Evolutionary conservation across 2,888 invertebrate genomes (phyloP).

Genomic region (Meteorus cinctellus): DNA sequence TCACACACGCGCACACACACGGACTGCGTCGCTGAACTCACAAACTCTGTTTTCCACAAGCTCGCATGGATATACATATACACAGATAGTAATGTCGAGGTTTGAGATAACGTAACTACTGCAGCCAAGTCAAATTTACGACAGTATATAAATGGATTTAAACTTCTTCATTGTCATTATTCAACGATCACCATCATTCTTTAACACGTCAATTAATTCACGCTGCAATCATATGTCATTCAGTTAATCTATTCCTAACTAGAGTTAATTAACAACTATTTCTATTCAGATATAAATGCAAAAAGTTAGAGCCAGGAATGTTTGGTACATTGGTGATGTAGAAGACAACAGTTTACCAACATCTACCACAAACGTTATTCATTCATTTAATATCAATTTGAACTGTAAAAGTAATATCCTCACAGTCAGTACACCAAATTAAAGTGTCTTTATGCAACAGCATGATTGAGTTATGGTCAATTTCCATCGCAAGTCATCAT

Average conservation of each 20-base stretch:
- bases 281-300: too few relatives aligned
- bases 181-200: constrained; percentile 32
- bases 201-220: not conserved
- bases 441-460: not conserved
- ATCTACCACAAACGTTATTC: too few relatives aligned
- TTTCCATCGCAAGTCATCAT: constrained; percentile 41
- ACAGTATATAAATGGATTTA: constrained; percentile 5
- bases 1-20: constrained; percentile 1
- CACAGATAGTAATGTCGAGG: not conserved
- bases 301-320: too few relatives aligned
- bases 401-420: too few relatives aligned
- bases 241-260: not conserved
- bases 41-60: constrained; percentile 32
- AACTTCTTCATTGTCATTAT: constrained; percentile 34
- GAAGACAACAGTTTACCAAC: too few relatives aligned
- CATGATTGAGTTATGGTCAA: constrained; percentile 56
- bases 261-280: constrained; percentile 3
- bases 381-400: too few relatives aligned
- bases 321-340: too few relatives aligned
- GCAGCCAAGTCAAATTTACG: constrained; percentile 7
- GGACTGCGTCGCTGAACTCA: constrained; percentile 39
- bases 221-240: not conserved
- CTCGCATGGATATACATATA: constrained; percentile 4
- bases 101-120: constrained; percentile 18
- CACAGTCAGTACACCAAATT: not conserved